phyloP scores from a whole-genome alignment of 37 sponge, comb jelly and placozoan genomes.

The Spongia lamella region DNA sequence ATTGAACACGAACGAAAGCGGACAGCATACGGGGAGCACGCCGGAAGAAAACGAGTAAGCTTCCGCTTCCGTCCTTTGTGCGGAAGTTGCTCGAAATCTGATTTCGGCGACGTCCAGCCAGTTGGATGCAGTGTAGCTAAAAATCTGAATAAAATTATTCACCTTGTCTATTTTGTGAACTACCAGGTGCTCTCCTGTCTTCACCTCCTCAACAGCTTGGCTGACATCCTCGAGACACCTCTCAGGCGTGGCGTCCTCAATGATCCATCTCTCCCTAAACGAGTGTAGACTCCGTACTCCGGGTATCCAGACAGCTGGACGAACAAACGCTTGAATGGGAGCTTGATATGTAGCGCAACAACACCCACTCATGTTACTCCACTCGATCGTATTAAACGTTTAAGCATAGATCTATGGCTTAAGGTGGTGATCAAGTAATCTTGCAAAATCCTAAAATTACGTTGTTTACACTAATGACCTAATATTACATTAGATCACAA shows the following conservation, averaged over 20 bases:
- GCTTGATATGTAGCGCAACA: constrained; percentile 58
- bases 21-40: constrained; percentile 63
- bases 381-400: no score
- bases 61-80: constrained; percentile 35
- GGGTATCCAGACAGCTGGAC: constrained; percentile 74
- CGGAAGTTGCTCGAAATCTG: constrained; percentile 10
- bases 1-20: constrained; percentile 69
- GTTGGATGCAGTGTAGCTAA: constrained; percentile 46
- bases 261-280: constrained; percentile 58
- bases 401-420: no score
- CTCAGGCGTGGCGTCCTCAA: constrained; percentile 8
- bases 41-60: constrained; percentile 77
- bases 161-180: constrained; percentile 49
- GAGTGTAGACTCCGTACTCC: constrained; percentile 65
- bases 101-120: constrained; percentile 85
- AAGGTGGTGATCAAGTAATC: no score
- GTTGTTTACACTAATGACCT: no score
- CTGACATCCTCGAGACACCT: constrained; percentile 35
- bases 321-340: constrained; percentile 61
- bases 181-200: constrained; percentile 29
- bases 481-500: no score
- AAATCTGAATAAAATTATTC: constrained; percentile 41
- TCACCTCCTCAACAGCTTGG: constrained; percentile 28
- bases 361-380: background rate
- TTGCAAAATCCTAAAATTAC: no score